Evolutionary conservation across 2,797 vertebrate genomes (phyloP).

Genomic region (Vespertilio murinus): DNA sequence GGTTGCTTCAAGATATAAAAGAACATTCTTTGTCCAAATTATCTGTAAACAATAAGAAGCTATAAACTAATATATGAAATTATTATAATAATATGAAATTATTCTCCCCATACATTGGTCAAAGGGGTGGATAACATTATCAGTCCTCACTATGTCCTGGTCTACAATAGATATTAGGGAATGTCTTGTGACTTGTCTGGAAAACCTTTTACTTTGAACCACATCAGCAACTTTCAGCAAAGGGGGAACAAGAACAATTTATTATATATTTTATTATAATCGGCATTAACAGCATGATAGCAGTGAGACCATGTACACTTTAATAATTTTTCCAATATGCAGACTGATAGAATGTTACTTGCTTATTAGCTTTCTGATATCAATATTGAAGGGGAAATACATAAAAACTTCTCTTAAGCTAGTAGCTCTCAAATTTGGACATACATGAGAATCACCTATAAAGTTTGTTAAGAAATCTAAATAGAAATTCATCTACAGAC

Average conservation of each 20-base stretch:
- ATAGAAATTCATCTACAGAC: background rate
- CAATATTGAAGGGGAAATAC: background rate
- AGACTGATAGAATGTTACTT: background rate
- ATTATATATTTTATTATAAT: background rate
- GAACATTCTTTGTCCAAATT: background rate
- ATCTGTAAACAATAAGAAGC: constrained; percentile 1
- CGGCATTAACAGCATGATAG: background rate
- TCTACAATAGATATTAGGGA: background rate
- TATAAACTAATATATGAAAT: background rate
- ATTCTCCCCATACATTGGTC: background rate
- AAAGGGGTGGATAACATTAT: background rate
- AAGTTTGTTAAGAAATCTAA: background rate
- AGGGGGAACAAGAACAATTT: background rate
- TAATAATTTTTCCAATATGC: background rate
- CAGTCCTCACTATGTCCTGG: background rate
- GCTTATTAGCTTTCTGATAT: background rate
- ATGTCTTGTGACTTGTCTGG: background rate
- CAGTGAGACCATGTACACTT: background rate
- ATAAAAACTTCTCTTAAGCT: background rate
- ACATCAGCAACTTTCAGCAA: background rate
- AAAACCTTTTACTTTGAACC: background rate
- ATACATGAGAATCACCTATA: background rate
- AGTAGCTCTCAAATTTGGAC: background rate
- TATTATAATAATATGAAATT: constrained; percentile 15
- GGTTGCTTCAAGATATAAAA: background rate